A percentile compares a stretch with the other conserved stretches of the same genome.
phyloP scores from a whole-genome alignment of 2,113 vertebrate species.

The Centropus bengalensis region DNA sequence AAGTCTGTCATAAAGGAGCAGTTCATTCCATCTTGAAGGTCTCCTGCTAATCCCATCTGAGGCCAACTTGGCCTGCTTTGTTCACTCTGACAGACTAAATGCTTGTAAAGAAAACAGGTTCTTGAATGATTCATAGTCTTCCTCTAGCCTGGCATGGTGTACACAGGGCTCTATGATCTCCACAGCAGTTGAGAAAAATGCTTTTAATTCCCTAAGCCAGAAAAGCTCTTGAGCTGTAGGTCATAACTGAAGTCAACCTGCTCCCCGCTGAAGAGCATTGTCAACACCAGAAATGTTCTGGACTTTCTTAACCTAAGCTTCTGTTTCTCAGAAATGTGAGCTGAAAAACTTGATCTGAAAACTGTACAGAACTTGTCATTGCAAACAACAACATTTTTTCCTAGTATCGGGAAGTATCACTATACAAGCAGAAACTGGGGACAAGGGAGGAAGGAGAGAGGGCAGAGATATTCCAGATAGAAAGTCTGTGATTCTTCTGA shows the following conservation, averaged over 20 bases:
- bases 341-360: background rate
- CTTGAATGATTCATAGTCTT: conserved; percentile 18
- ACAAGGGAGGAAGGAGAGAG: background rate
- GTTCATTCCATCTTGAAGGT: background rate
- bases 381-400: background rate
- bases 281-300: background rate
- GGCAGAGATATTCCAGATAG: background rate
- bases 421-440: background rate
- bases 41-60: background rate
- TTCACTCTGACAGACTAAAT: background rate
- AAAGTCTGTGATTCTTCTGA: background rate
- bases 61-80: background rate
- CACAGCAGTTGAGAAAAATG: background rate
- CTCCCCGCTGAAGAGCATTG: background rate
- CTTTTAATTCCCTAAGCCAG: background rate
- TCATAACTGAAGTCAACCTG: background rate
- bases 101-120: conserved; percentile 7
- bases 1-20: background rate
- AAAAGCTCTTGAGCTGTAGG: background rate
- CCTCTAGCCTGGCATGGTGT: background rate
- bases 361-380: background rate
- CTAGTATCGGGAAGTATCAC: background rate
- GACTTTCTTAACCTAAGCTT: background rate
- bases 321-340: background rate
- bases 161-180: background rate